phyloP scores from a whole-genome alignment of 2,797 vertebrate genomes.

The Balearica regulorum region DNA sequence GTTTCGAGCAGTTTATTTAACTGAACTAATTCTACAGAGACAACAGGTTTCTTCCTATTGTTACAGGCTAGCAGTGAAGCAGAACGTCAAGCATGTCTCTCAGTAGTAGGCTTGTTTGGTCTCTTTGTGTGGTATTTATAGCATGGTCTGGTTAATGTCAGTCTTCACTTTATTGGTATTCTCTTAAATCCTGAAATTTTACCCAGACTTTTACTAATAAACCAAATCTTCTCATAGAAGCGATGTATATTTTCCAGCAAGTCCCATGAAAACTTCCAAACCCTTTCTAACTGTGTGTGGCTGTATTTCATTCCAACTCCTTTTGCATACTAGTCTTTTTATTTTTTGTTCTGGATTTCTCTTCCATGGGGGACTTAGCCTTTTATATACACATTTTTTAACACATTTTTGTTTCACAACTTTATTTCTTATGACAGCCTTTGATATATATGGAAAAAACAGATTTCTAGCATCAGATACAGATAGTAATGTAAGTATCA shows the following conservation, averaged over 20 bases:
- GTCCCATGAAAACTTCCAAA: conserved; percentile 32
- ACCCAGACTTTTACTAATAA: conserved; percentile 75
- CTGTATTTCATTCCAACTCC: neutral
- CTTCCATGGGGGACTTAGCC: neutral
- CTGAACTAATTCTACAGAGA: conserved; percentile 56
- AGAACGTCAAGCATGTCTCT: conserved; percentile 58
- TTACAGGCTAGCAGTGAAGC: conserved; percentile 59
- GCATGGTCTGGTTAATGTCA: conserved; percentile 81
- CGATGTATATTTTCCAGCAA: conserved; percentile 43
- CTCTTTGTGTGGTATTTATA: conserved; percentile 86
- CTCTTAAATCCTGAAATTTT: conserved; percentile 81
- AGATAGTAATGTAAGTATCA: neutral
- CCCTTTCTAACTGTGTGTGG: neutral
- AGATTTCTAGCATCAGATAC: neutral
- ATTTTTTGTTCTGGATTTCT: neutral
- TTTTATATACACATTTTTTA: neutral
- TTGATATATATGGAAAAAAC: neutral
- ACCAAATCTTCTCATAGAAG: conserved; percentile 59
- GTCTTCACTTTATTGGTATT: conserved; percentile 80
- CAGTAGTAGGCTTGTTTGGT: conserved; percentile 73
- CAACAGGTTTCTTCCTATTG: conserved; percentile 66
- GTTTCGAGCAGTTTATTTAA: conserved; percentile 35
- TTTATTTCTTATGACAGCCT: neutral
- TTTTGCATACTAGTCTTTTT: neutral
- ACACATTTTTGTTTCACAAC: neutral